A percentile compares a stretch with the other conserved stretches of the same genome.
Evolutionary conservation across 2,797 vertebrate genomes (phyloP).

Genomic region (Hyperoplus immaculatus): DNA sequence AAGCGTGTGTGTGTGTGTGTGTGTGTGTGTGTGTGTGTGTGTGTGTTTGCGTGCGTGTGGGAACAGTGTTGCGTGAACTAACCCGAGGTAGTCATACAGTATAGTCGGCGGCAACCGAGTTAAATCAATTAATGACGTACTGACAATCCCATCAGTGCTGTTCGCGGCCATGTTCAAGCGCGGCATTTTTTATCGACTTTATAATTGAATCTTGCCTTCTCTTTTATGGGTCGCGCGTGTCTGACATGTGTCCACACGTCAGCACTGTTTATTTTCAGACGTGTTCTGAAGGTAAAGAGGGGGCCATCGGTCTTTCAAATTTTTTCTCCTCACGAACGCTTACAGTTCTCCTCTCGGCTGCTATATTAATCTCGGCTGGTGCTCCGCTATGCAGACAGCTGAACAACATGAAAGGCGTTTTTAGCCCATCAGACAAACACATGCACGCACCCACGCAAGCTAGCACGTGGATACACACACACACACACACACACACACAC

Average conservation of each 20-base stretch:
- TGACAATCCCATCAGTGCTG: neutral
- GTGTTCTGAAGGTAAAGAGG: neutral
- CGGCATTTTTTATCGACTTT: neutral
- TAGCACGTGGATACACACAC: conserved; percentile 19
- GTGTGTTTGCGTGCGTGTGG: neutral
- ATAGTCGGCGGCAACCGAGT: neutral
- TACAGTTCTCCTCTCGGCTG: conserved; percentile 9
- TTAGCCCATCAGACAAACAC: conserved; percentile 38
- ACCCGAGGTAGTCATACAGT: neutral
- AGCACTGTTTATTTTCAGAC: neutral
- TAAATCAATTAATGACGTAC: conserved; percentile 5
- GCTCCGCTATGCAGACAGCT: conserved; percentile 41
- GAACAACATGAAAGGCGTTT: conserved; percentile 55
- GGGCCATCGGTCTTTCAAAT: neutral
- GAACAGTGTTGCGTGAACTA: neutral
- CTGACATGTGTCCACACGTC: neutral
- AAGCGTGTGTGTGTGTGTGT: conserved; percentile 2
- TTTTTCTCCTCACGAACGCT: neutral
- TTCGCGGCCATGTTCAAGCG: neutral
- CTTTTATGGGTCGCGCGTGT: neutral
- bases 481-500: conserved; percentile 7
- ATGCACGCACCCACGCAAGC: conserved; percentile 25
- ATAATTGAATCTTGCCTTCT: neutral
- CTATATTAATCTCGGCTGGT: conserved; percentile 36
- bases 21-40: conserved; percentile 15